These are phyloP conservation scores for Brachypterus glaber DNA, from an alignment of 2,888 invertebrate species.

Conservation along the genomic window DNA sequence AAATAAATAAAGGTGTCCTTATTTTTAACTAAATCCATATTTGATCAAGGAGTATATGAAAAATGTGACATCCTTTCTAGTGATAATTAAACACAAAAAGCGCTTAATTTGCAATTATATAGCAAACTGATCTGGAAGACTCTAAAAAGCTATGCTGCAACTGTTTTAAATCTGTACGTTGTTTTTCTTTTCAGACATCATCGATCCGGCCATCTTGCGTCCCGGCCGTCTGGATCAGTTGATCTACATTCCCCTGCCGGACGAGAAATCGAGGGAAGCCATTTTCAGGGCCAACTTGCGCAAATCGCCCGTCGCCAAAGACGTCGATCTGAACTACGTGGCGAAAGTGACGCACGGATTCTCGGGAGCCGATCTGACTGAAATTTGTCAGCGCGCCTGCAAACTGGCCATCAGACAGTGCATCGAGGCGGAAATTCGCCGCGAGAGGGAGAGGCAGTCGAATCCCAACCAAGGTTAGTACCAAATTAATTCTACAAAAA, in stretches of 20 bases:
- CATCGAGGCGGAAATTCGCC: constrained; percentile 90
- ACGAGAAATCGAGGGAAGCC: constrained; percentile 93
- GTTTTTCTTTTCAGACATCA: constrained; percentile 64
- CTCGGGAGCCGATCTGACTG: constrained; percentile 97
- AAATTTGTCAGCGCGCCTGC: constrained; percentile 98
- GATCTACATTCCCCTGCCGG: constrained; percentile 99
- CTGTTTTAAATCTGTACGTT: too few species aligned
- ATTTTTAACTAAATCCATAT: too few species aligned
- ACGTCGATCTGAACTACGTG: constrained; percentile 83
- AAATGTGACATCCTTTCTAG: too few species aligned
- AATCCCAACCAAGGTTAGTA: constrained; percentile 66
- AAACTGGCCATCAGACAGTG: constrained; percentile 97
- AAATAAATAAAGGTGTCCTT: too few species aligned
- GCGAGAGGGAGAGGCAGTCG: constrained; percentile 76
- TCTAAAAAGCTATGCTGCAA: too few species aligned
- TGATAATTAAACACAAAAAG: too few species aligned
- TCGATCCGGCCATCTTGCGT: constrained; percentile 97
- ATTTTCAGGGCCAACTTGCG: constrained; percentile 93
- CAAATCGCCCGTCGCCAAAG: constrained; percentile 92
- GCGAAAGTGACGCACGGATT: constrained; percentile 92
- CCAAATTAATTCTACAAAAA: too few species aligned
- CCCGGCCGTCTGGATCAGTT: constrained; percentile 98
- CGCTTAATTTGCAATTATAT: too few species aligned
- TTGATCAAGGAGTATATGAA: too few species aligned
- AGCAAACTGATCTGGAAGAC: too few species aligned